Percentiles rank a stretch among this genome's conserved stretches.
Evolutionary conservation across 2,888 invertebrate species (phyloP).

Genomic region (Trypoxylon attenuatum): DNA sequence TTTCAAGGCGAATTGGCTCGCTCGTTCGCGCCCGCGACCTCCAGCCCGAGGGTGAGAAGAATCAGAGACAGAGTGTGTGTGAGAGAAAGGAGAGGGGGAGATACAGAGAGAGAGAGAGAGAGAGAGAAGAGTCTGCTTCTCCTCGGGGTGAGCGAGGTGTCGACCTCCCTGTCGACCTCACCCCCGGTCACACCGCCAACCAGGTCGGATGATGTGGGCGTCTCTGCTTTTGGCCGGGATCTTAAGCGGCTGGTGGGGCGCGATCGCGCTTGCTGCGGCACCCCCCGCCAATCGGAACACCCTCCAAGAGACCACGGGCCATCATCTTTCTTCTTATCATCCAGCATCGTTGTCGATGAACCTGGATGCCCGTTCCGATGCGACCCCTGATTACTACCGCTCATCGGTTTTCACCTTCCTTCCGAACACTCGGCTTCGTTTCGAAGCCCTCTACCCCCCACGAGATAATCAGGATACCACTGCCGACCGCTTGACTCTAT

Average conservation of each 20-base stretch:
- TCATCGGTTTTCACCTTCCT: conserved; percentile 29
- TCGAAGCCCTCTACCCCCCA: no score
- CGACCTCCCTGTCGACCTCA: conserved; percentile 54
- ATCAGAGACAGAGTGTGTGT: no score
- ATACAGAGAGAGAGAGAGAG: conserved; percentile 2
- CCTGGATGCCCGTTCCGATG: conserved; percentile 44
- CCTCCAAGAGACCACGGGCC: conserved; percentile 39
- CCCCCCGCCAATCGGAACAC: conserved; percentile 63
- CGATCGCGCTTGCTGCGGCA: conserved; percentile 65
- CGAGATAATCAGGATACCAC: no score
- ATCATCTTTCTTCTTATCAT: conserved; percentile 38
- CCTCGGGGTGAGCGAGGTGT: conserved; percentile 60
- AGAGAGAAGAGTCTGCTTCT: conserved; percentile 26
- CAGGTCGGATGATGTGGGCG: conserved; percentile 72
- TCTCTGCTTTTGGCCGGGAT: conserved; percentile 71
- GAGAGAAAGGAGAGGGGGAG: neutral
- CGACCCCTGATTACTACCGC: conserved; percentile 41
- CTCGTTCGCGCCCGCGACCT: no score
- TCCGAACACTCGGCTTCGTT: no score
- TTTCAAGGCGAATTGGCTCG: no score
- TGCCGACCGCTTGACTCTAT: no score
- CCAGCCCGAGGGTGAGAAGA: conserved; percentile 1
- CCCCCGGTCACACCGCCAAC: conserved; percentile 56
- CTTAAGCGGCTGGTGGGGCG: conserved; percentile 72
- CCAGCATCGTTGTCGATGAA: conserved; percentile 3